Evolutionary conservation across 2,888 invertebrate genomes (phyloP), one percentile per base, ranked within the genome.

Genomic region (Cryptocephalus moraei): DNA sequence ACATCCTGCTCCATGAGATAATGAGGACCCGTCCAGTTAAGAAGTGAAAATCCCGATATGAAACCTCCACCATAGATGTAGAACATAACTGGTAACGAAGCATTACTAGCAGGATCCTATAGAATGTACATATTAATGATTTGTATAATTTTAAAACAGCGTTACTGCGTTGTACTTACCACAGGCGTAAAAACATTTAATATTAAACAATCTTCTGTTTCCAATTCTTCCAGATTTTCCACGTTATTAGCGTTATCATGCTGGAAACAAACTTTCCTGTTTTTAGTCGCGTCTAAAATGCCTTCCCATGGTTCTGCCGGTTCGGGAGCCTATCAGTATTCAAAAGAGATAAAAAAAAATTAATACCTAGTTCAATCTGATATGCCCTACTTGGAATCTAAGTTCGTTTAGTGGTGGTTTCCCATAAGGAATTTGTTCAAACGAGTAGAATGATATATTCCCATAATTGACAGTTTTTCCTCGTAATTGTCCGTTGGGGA

Each of bases 21-120:
- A 49, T 67, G 63, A 13, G 66, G 65, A 2, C 64, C 66, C 47
- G 58, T 74, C 1, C 69, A 68, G 1, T 68, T 54, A 14, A 72
- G 68, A 14, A 65, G 64, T 32, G 59, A 55, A 38, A 52, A 53
- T 9, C 66, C 66, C 32, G 49, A 50, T 8, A 63, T 51, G 45
- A 66, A 68, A 12, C 60, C 64, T 9, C 68, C 68, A 8, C 68
- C 68, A 48, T 63, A 62, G 31, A 68, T 63, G 56, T 63, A 66
- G 1, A 66, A 62, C 65, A 67, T 65, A n/a, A 68, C 66, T 2
- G 66, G 60, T 32, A 58, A 43, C 8, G 41, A n/a, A 1, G 40
- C n/a, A 31, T 52, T 44, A 22, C 34, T 6, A 33, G 44, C 32
- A 12, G 48, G 48, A 10, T 40, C 31, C 52, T 51, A 31, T n/a